Evolutionary conservation across 2,888 invertebrate species (phyloP).

Genomic region (Acrobasis consociella): DNA sequence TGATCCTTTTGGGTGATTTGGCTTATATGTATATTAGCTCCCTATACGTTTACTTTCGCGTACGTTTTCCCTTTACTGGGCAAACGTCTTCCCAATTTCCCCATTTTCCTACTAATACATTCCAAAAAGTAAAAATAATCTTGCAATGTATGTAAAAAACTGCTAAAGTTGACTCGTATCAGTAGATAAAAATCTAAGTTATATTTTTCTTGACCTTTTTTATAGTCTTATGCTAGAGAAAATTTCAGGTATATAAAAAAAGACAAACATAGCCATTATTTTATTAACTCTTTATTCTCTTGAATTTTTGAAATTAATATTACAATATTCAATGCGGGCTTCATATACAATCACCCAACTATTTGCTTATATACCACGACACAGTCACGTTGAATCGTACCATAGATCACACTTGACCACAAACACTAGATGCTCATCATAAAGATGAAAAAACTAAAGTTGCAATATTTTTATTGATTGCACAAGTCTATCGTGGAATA

Average conservation of each 20-base stretch:
- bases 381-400: slow-evolving; percentile 73
- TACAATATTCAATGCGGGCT: slow-evolving; percentile 82
- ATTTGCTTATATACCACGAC: slow-evolving; percentile 81
- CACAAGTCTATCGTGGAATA: neutral
- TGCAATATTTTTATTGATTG: slow-evolving; percentile 14
- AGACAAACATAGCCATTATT: slow-evolving; percentile 49
- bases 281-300: slow-evolving; percentile 83
- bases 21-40: too few relatives aligned
- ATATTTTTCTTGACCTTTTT: too few relatives aligned
- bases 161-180: too few relatives aligned
- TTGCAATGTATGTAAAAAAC: too few relatives aligned
- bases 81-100: too few relatives aligned
- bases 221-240: neutral
- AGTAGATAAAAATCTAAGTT: too few relatives aligned
- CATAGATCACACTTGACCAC: slow-evolving; percentile 52
- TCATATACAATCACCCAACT: slow-evolving; percentile 81
- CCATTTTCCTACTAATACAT: too few relatives aligned
- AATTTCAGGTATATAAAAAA: slow-evolving; percentile 9
- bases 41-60: too few relatives aligned
- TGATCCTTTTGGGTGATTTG: too few relatives aligned
- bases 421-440: slow-evolving; percentile 37
- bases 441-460: slow-evolving; percentile 6
- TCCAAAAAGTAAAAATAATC: too few relatives aligned
- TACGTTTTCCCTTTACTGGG: too few relatives aligned
- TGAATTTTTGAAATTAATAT: slow-evolving; percentile 82